A percentile compares a stretch with the other conserved stretches of the same genome.
Conservation (phyloP, 2,113 vertebrate species). For the Azemiops feae region DNA sequence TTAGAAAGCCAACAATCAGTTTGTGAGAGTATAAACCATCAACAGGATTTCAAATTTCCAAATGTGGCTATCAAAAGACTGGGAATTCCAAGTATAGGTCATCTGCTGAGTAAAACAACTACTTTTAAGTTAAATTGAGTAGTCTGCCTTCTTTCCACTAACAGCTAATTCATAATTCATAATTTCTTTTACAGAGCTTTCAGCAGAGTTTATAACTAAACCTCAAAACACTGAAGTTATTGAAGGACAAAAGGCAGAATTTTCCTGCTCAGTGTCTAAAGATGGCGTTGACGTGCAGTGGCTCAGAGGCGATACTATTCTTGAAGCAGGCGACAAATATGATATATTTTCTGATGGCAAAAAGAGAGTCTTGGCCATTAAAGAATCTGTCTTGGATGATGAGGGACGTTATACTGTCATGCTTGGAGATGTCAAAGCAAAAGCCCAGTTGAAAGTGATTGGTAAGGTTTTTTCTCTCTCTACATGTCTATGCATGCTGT, state of each 20-base stretch:
- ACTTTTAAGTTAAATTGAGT: background rate
- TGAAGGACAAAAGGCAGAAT: conserved; percentile 92
- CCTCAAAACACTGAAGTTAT: conserved; percentile 90
- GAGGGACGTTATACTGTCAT: conserved; percentile 82
- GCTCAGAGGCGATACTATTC: conserved; percentile 79
- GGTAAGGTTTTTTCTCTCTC: conserved; percentile 72
- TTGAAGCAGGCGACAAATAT: conserved; percentile 85
- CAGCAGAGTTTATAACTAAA: conserved; percentile 91
- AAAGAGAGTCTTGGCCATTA: conserved; percentile 84
- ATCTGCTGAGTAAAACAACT: background rate
- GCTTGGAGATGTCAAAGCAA: conserved; percentile 84
- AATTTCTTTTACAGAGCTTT: conserved; percentile 79
- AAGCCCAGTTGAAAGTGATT: conserved; percentile 84
- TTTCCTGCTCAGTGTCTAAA: conserved; percentile 92
- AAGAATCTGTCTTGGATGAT: conserved; percentile 81
- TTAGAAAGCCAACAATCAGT: background rate
- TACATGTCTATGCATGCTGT: background rate
- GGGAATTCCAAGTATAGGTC: background rate
- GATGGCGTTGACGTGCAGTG: conserved; percentile 88
- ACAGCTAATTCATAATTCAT: conserved; percentile 12
- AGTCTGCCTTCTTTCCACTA: background rate
- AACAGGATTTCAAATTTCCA: background rate
- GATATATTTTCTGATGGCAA: conserved; percentile 88
- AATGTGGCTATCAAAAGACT: background rate
- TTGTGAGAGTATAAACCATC: background rate